A percentile compares a stretch with the other conserved stretches of the same genome.
Conservation (phyloP, 53 echinoderm and acorn worm genomes). For the Holothuria leucospilota region DNA sequence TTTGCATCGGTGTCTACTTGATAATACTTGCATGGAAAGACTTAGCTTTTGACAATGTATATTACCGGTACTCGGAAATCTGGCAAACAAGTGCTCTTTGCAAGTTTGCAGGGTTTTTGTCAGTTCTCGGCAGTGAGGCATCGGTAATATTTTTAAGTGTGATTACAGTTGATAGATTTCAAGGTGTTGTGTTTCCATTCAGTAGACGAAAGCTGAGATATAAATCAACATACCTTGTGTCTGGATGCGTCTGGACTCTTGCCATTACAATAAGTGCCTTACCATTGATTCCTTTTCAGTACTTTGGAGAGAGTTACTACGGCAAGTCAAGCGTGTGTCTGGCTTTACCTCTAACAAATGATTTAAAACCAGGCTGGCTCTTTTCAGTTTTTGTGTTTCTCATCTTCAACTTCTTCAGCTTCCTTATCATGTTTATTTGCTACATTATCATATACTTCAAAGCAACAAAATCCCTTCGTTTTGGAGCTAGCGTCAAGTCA, state of each 20-base stretch:
- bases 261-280: neutral
- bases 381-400: slow-evolving; percentile 36
- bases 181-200: slow-evolving; percentile 17
- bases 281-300: slow-evolving; percentile 9
- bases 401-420: slow-evolving; percentile 27
- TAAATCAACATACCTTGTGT: neutral
- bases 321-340: slow-evolving; percentile 41
- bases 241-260: slow-evolving; percentile 17
- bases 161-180: slow-evolving; percentile 44
- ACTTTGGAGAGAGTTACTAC: slow-evolving; percentile 48
- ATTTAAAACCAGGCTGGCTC: slow-evolving; percentile 17
- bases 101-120: slow-evolving; percentile 27
- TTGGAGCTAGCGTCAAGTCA: neutral
- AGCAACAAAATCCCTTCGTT: neutral
- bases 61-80: neutral
- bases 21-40: slow-evolving; percentile 80
- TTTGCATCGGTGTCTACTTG: slow-evolving; percentile 87
- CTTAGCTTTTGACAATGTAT: slow-evolving; percentile 24
- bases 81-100: slow-evolving; percentile 29
- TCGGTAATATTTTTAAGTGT: slow-evolving; percentile 46
- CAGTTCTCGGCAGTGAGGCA: slow-evolving; percentile 19
- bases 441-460: slow-evolving; percentile 12
- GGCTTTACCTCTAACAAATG: slow-evolving; percentile 25
- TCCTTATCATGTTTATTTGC: slow-evolving; percentile 38
- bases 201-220: neutral